Conservation (phyloP, 2,888 invertebrate genomes). For the Dolomedes plantarius region DNA sequence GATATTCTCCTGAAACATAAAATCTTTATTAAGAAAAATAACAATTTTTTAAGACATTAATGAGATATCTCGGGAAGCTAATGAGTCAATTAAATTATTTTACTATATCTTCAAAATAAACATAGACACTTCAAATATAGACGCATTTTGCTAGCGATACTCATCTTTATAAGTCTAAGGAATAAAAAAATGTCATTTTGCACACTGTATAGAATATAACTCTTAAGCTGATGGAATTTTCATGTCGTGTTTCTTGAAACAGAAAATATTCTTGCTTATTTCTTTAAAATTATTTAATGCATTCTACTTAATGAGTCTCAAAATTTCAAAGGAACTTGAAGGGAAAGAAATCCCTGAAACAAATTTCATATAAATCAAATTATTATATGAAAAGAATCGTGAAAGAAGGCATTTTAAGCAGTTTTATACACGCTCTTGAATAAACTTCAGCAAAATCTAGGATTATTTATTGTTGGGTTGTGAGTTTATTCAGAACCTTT, state of each 20-base stretch:
- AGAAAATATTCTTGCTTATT: conserved; percentile 1
- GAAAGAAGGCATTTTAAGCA: not conserved
- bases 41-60: too few relatives aligned
- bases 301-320: conserved; percentile 7
- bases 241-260: not conserved
- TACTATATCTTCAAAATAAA: too few relatives aligned
- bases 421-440: not conserved
- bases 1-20: too few relatives aligned
- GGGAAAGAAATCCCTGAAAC: not conserved
- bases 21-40: too few relatives aligned
- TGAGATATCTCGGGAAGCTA: too few relatives aligned
- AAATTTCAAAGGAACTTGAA: not conserved
- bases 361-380: conserved; percentile 12
- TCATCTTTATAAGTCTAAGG: not conserved
- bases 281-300: conserved; percentile 12
- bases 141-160: not conserved
- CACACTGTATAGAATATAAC: not conserved
- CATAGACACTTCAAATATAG: too few relatives aligned
- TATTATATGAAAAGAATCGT: not conserved
- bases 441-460: not conserved
- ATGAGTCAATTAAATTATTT: too few relatives aligned
- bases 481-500: not conserved
- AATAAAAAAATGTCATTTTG: not conserved
- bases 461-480: not conserved
- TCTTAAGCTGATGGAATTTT: not conserved